Base-by-base conservation (phyloP, 2,888 invertebrate genomes). In the Phengaris arion region DNA sequence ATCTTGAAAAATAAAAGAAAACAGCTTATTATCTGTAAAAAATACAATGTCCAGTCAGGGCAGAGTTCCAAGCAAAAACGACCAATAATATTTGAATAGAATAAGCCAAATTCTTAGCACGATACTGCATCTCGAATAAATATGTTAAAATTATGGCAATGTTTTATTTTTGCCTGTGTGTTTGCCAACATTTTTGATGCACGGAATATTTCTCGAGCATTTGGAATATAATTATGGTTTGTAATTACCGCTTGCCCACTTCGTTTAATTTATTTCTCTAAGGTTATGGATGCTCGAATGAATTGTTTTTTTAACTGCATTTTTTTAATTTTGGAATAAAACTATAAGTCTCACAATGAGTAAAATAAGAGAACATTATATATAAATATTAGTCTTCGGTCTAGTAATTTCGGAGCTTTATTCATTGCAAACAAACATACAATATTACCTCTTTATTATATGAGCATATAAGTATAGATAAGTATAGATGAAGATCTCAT, bases 21-120 rank as follows among this genome's bases (percentile, higher is more conserved):
- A 74, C 64, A 35, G 64, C 68, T 52, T 74, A 64, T 48, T 74
- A 74, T 74, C 59, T 51, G 45, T n/a, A 45, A 22, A 48, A 48
- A 64, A n/a, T 68, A 59, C 48, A 59, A 15, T 86, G 89, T 89
- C 89, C 90, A 83, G 88, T 83, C 81, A 82, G 85, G 90, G 90
- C 90, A 90, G 83, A 81, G 79, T 88, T 90, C 89, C 90, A 89
- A 89, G 82, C 83, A 86, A 88, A 90, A 90, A 89, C 87, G 68
- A 84, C 85, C 85, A 85, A 85, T 85, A 84, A 84, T 82, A 89
- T 91, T 89, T 90, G 87, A 90, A 89, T 89, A 87, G 84, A 83
- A 85, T 86, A 89, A 86, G 89, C 88, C 89, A 88, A 90, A 87
- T 87, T 82, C 82, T 85, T 85, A 59, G 59, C 64, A 35, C 35